phyloP scores from a whole-genome alignment of 1,140 invertebrate species.

The Pogonomyrmex californicus region DNA sequence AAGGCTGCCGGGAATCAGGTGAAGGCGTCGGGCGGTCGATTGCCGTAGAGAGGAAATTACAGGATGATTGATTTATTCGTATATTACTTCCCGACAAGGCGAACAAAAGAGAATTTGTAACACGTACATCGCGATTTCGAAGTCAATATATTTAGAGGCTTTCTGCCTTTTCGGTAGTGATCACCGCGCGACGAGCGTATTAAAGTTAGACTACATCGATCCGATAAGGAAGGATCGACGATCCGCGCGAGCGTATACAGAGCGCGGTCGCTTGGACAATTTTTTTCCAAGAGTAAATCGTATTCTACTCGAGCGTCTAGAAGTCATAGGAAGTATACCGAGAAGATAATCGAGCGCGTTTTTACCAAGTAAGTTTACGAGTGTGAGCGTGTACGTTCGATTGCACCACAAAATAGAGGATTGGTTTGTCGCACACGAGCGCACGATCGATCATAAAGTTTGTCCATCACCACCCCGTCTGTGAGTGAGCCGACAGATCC shows the following conservation, averaged over 20 bases:
- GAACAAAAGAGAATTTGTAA: constrained; percentile 28
- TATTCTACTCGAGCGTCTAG: constrained; percentile 42
- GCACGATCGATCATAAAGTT: constrained; percentile 9
- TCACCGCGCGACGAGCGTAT: constrained; percentile 32
- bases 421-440: constrained; percentile 49
- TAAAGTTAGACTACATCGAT: constrained; percentile 45
- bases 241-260: constrained; percentile 17
- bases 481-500: constrained; percentile 42
- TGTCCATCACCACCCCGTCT: constrained; percentile 6
- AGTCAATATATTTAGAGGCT: constrained; percentile 74
- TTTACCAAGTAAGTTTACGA: constrained; percentile 70
- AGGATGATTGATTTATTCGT: neutral
- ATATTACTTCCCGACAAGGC: constrained; percentile 26
- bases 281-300: constrained; percentile 51
- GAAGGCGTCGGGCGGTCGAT: constrained; percentile 86
- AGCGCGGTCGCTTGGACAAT: constrained; percentile 24
- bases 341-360: constrained; percentile 63
- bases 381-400: constrained; percentile 53
- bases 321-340: constrained; percentile 35
- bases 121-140: constrained; percentile 60
- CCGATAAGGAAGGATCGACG: neutral
- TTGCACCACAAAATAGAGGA: constrained; percentile 30
- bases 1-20: constrained; percentile 87
- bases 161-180: constrained; percentile 55
- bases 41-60: constrained; percentile 83